These are phyloP conservation scores for Tinamus guttatus DNA, from an alignment of 2,113 vertebrate species.

Conservation along the genomic window DNA sequence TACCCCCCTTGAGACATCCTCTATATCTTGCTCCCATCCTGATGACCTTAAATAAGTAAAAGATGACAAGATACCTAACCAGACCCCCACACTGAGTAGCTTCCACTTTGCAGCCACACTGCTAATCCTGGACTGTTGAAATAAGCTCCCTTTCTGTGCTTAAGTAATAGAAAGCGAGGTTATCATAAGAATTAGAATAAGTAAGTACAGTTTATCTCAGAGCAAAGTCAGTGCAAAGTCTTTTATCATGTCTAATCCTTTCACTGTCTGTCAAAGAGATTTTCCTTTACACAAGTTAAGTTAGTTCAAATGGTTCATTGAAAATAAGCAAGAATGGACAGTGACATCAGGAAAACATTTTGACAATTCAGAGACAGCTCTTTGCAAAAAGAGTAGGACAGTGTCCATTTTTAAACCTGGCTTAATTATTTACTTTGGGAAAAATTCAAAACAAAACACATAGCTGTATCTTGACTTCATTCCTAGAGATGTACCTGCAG, in stretches of 20 bases:
- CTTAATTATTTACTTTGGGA: not conserved
- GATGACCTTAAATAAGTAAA: not conserved
- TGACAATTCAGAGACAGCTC: not conserved
- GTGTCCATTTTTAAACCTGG: not conserved
- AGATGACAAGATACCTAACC: not conserved
- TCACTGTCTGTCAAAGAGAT: not conserved
- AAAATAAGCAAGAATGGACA: not conserved
- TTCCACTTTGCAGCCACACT: not conserved
- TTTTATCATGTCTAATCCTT: not conserved
- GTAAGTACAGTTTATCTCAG: not conserved
- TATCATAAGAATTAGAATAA: not conserved
- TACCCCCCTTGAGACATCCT: not conserved
- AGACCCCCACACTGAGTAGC: fast-evolving
- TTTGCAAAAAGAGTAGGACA: not conserved
- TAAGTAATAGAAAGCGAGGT: not conserved
- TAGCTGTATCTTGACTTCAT: not conserved
- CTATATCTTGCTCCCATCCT: not conserved
- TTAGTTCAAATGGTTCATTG: not conserved
- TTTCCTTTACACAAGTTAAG: not conserved
- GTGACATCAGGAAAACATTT: not conserved
- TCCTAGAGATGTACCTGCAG: not conserved
- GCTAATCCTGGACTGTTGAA: not conserved
- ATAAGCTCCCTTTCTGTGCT: not conserved
- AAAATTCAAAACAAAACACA: not conserved
- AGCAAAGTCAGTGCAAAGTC: not conserved